Conservation (phyloP, 2,888 invertebrate species). For the Ennomos fuscantarius region DNA sequence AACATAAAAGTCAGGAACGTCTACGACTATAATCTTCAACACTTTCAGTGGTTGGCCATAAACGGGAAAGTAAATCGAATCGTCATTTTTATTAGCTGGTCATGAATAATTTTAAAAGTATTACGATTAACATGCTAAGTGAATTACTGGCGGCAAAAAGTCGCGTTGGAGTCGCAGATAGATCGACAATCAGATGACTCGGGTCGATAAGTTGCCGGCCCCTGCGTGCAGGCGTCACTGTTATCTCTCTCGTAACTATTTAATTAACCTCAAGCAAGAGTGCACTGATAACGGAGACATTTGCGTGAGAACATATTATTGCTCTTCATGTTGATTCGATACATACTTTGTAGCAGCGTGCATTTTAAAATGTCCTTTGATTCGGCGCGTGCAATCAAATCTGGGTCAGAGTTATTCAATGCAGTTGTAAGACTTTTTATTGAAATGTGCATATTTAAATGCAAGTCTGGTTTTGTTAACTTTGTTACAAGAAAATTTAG, state of each 20-base stretch:
- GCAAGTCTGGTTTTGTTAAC: conserved; percentile 24
- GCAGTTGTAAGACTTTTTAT: conserved; percentile 25
- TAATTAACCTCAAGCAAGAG: conserved; percentile 74
- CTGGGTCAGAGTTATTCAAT: conserved; percentile 42
- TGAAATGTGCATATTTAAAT: conserved; percentile 24
- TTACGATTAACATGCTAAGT: neutral
- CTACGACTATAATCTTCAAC: too few relatives aligned
- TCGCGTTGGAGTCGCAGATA: conserved; percentile 49
- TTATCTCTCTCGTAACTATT: conserved; percentile 76
- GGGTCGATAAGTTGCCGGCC: conserved; percentile 72
- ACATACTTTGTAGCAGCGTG: conserved; percentile 32
- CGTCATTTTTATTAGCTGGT: too few relatives aligned
- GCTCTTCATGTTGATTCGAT: conserved; percentile 36
- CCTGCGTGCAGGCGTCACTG: conserved; percentile 71
- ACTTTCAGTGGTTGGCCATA: too few relatives aligned
- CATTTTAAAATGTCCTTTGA: conserved; percentile 32
- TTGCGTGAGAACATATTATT: conserved; percentile 66
- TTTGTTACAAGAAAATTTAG: conserved; percentile 29
- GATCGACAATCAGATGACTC: conserved; percentile 69
- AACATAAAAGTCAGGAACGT: too few relatives aligned
- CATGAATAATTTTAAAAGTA: too few relatives aligned
- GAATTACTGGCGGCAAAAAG: conserved; percentile 33
- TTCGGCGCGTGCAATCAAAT: conserved; percentile 23
- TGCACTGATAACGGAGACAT: conserved; percentile 72
- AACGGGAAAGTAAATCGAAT: neutral